phyloP scores from a whole-genome alignment of 2,888 invertebrate species.

The Blera fallax region DNA sequence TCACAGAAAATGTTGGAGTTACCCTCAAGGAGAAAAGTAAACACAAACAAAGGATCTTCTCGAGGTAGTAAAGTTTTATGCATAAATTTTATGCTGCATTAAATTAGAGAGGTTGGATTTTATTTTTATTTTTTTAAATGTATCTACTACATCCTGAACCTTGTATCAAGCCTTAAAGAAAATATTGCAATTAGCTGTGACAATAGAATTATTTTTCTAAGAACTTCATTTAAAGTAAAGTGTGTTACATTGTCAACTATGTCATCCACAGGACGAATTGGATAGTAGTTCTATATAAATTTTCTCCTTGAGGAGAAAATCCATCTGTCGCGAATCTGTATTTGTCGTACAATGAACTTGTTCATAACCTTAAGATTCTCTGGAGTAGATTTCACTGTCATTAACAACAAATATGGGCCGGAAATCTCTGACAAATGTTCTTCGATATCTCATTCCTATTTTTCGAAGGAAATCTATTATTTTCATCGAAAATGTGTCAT shows the following conservation, averaged over 20 bases:
- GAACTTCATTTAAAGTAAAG: neutral
- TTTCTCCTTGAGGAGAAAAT: neutral
- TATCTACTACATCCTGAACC: no score
- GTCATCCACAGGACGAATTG: neutral
- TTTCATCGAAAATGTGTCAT: constrained; percentile 11
- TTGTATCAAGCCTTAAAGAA: no score
- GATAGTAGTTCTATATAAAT: neutral
- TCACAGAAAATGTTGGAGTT: neutral
- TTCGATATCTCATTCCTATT: neutral
- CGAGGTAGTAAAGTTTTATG: neutral
- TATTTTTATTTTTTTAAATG: neutral
- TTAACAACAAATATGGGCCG: neutral
- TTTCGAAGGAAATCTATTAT: neutral
- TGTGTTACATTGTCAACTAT: neutral
- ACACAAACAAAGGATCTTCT: neutral
- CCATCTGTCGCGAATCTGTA: neutral
- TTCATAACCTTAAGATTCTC: neutral
- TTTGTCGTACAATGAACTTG: neutral
- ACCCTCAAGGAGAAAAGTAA: neutral
- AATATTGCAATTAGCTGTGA: neutral
- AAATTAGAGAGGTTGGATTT: neutral
- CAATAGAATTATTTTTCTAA: no score
- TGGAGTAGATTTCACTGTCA: constrained; percentile 8
- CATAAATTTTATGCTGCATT: neutral
- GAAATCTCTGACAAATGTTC: neutral